These are phyloP conservation scores for Sebastes vulpes DNA, from an alignment of 2,797 vertebrate genomes.

Conservation along the genomic window DNA sequence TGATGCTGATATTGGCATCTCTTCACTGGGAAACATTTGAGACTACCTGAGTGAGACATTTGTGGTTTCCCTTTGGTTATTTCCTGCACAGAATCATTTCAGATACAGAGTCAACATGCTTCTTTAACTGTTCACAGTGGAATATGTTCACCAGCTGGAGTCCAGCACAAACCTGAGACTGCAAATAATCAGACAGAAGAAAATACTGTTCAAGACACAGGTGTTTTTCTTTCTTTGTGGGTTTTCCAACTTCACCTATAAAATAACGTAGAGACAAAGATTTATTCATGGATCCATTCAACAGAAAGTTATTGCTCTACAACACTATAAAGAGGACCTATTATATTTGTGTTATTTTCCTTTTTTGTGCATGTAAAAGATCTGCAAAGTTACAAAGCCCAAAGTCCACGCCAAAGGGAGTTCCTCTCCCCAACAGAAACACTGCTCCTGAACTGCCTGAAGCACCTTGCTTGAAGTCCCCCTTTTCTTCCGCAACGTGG, in stretches of 20 bases:
- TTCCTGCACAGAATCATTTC: constrained; percentile 35
- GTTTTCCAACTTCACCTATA: neutral
- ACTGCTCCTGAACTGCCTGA: too few species aligned
- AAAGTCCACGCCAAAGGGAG: too few species aligned
- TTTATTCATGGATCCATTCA: neutral
- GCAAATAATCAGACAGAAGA: constrained; percentile 22
- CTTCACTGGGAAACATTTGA: constrained; percentile 31
- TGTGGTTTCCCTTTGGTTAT: constrained; percentile 46
- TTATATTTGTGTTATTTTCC: too few species aligned
- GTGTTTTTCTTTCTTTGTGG: neutral
- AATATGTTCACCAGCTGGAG: neutral
- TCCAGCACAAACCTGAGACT: neutral
- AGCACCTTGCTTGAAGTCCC: neutral
- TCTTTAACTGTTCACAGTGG: neutral
- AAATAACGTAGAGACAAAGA: neutral
- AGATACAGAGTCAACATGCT: neutral
- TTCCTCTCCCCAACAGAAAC: too few species aligned
- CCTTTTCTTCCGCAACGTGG: too few species aligned
- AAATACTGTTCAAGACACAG: neutral
- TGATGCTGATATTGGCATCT: constrained; percentile 60
- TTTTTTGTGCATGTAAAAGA: too few species aligned
- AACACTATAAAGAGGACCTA: too few species aligned
- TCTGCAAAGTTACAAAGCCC: too few species aligned
- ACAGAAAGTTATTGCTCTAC: too few species aligned
- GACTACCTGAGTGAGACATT: constrained; percentile 24